phyloP scores from a whole-genome alignment of 2,888 invertebrate species.

The Notodonta ziczac region DNA sequence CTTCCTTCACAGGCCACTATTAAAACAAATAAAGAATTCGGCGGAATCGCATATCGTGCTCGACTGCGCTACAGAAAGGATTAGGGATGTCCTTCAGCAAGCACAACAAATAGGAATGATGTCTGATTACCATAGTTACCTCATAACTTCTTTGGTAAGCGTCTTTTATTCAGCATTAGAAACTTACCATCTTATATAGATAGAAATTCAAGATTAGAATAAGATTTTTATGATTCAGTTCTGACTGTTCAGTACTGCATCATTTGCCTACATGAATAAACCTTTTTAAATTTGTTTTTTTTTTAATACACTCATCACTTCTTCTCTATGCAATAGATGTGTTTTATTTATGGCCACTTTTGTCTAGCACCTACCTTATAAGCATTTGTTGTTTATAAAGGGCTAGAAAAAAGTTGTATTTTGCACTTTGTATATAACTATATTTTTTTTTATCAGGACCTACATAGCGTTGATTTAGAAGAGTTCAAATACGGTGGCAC shows the following conservation, averaged over 20 bases:
- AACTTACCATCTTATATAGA: constrained; percentile 1
- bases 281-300: too few species aligned
- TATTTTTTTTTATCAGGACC: constrained; percentile 85
- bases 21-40: constrained; percentile 96
- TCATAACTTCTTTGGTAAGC: constrained; percentile 94
- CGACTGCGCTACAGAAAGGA: constrained; percentile 94
- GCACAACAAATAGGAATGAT: constrained; percentile 99
- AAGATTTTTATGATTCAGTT: too few species aligned
- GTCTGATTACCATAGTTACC: constrained; percentile 97
- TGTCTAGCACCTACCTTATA: too few species aligned
- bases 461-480: constrained; percentile 95
- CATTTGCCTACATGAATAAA: too few species aligned
- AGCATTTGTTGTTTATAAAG: too few species aligned
- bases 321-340: too few species aligned
- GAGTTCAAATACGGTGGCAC: constrained; percentile 98
- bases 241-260: too few species aligned
- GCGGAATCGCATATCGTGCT: constrained; percentile 96
- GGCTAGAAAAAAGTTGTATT: too few species aligned
- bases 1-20: constrained; percentile 87
- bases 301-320: too few species aligned
- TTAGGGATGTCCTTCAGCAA: constrained; percentile 94
- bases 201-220: too few species aligned
- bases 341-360: too few species aligned
- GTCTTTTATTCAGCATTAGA: constrained; percentile 9
- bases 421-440: background rate